Base-by-base conservation (phyloP, 2,888 invertebrate genomes). In the Charanyca ferruginea region DNA sequence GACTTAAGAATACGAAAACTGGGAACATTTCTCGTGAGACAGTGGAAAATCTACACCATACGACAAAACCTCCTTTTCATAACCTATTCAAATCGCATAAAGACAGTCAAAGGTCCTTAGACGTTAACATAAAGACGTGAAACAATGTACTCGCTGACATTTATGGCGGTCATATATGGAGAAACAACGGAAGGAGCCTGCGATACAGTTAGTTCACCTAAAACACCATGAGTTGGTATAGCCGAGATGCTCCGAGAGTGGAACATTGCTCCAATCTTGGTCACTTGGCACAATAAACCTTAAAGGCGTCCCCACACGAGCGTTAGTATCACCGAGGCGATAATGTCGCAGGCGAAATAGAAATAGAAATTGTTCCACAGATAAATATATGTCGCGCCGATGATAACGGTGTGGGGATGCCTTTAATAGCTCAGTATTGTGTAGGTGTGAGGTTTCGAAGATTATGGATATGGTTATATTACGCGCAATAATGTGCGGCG, bases 131-230 rank as follows among this genome's bases (percentile, higher is more conserved):
- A 81, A 73, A 83, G 66, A 75, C 70, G 28, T 71, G 18, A 73
- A 66, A 83, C 77, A 81, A 73, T 77, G 68, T 74, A 35, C 62
- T 54, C 42, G 79, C 66, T 69, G 79, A 77, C 82, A 74, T 82
- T 79, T 81, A 81, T 69, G 63, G 66, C 54, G 38, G 41, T 68
- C 83, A 54, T 81, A 84, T 87, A 87, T 83, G 87, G 86, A 71
- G 69, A 83, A 85, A 87, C 85, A 88, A 86, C 88, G 84, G 85
- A 86, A 87, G 86, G 86, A 83, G 82, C 73, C 73, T 83, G 84
- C 82, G 81, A 80, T 88, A 93, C 91, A 90, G 93, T 93, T 93
- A 93, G 77, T 85, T 87, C 86, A 87, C 86, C 87, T 85, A 86
- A 87, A 88, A 85, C 87, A 85, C 87, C 80, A 87, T 79, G 79